Base-by-base conservation (phyloP, 1,140 invertebrate species). In the Araneus ventricosus region DNA sequence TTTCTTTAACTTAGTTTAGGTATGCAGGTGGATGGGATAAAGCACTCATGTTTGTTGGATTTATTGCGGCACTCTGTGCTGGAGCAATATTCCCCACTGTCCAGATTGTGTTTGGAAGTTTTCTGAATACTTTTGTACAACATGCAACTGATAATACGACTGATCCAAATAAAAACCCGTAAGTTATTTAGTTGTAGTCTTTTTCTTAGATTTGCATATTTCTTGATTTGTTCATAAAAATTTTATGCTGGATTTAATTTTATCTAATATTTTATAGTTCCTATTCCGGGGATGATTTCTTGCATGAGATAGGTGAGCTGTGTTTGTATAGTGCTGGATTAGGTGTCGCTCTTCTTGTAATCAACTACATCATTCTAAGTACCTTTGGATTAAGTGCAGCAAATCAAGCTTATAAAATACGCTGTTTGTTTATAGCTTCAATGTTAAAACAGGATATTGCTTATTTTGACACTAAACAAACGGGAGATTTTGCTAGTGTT, bases 391-490 rank as follows among this genome's bases (percentile, higher is more conserved):
- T 97, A 93, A 95, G 96, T 0, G 97, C 97, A n/a, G 96, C 96
- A 94, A 96, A 96, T 94, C 97, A 97, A 95, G 97, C 88, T 94
- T 59, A 94, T 94, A 59, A 93, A 80, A 88, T 95, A 88, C 30
- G 95, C 94, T 94, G 94, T 93, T 30, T 63, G 57, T 96, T 95
- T 93, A 95, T 95, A 89, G 88, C 94, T 34, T 95, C 96, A 94
- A 95, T 97, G 5, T 94, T 97, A 6, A 94, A 96, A 34, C 97
- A 97, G 95, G 96, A 98, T 94, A 98, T 98, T 94, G 96, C 96
- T 90, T 99, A 98, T 97, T 98, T 97, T 95, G 98, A 98, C 95
- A 95, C 95, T 5, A 97, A 98, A 94, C 97, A 98, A 95, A 97
- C 97, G 61, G 97, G 97, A 4, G 97, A 98, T 95, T 96, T 98